Percentiles rank a stretch among this genome's conserved stretches.
phyloP scores from a whole-genome alignment of 2,797 vertebrate species.

The Galaxias olidus region DNA sequence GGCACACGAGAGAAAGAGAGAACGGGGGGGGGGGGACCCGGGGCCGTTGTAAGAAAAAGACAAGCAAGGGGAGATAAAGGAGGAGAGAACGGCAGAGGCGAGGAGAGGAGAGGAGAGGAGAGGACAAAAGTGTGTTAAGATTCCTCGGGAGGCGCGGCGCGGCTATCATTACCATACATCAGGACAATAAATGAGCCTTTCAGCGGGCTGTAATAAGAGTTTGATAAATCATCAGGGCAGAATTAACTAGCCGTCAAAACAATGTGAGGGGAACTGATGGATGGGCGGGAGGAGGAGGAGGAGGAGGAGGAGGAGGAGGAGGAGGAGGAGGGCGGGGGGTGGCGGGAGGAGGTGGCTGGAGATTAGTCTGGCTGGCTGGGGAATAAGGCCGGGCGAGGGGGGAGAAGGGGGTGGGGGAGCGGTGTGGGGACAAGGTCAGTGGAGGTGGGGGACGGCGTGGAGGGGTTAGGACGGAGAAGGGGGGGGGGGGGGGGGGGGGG shows the following conservation, averaged over 20 bases:
- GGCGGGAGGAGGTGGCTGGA: background rate
- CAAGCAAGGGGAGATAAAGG: slow-evolving; percentile 31
- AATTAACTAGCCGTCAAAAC: slow-evolving; percentile 99
- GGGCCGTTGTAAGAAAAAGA: slow-evolving; percentile 16
- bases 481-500: too few species aligned
- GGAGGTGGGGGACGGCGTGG: background rate
- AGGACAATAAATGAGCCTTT: slow-evolving; percentile 99
- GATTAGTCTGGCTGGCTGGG: background rate
- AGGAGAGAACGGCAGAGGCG: slow-evolving; percentile 32
- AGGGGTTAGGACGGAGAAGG: too few species aligned
- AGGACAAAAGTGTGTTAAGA: slow-evolving; percentile 87
- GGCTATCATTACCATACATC: slow-evolving; percentile 99
- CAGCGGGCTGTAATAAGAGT: slow-evolving; percentile 99
- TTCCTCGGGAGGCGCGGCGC: slow-evolving; percentile 84
- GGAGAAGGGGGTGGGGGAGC: background rate
- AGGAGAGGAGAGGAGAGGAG: slow-evolving; percentile 31
- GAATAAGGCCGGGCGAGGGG: too few species aligned
- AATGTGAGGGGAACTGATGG: slow-evolving; percentile 70
- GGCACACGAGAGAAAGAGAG: slow-evolving; percentile 26
- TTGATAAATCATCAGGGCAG: slow-evolving; percentile 99
- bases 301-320: background rate
- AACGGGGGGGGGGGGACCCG: slow-evolving; percentile 14
- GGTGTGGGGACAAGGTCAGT: slow-evolving; percentile 32
- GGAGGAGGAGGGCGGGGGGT: background rate
- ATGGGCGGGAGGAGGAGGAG: background rate